Conservation (phyloP, 2,797 vertebrate species). For the Lepilemur ruficaudatus region DNA sequence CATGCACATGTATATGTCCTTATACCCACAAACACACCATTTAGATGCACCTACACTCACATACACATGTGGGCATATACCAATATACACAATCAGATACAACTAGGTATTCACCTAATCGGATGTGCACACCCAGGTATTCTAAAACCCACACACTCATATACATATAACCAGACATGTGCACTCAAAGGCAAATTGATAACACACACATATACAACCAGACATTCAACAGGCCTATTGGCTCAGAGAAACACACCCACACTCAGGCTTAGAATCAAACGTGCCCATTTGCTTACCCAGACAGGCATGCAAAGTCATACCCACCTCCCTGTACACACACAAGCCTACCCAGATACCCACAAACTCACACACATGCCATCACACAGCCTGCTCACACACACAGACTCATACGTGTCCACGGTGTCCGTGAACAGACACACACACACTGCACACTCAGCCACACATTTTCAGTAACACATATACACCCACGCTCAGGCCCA, state of each 20-base stretch:
- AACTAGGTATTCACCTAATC: constrained; percentile 24
- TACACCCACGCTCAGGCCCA: background rate
- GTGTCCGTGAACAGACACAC: background rate
- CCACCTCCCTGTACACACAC: constrained; percentile 12
- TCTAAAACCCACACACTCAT: constrained; percentile 39
- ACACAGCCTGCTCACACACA: constrained; percentile 28
- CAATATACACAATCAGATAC: constrained; percentile 28
- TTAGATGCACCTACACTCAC: constrained; percentile 22
- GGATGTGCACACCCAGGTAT: background rate
- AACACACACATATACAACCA: background rate
- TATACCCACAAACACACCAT: constrained; percentile 13
- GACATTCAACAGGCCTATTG: constrained; percentile 51
- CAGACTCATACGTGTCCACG: background rate
- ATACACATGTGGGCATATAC: constrained; percentile 13
- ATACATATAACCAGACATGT: constrained; percentile 25
- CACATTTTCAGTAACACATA: constrained; percentile 30
- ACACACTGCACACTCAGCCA: background rate
- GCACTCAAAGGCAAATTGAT: constrained; percentile 52
- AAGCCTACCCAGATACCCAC: constrained; percentile 40
- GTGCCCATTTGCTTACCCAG: constrained; percentile 43
- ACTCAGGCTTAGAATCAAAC: constrained; percentile 48
- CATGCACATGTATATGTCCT: background rate
- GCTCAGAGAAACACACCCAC: constrained; percentile 53
- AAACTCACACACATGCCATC: background rate
- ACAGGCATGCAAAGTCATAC: constrained; percentile 67